Base-by-base conservation (phyloP, 2,113 vertebrate species). In the Rafetus swinhoei region DNA sequence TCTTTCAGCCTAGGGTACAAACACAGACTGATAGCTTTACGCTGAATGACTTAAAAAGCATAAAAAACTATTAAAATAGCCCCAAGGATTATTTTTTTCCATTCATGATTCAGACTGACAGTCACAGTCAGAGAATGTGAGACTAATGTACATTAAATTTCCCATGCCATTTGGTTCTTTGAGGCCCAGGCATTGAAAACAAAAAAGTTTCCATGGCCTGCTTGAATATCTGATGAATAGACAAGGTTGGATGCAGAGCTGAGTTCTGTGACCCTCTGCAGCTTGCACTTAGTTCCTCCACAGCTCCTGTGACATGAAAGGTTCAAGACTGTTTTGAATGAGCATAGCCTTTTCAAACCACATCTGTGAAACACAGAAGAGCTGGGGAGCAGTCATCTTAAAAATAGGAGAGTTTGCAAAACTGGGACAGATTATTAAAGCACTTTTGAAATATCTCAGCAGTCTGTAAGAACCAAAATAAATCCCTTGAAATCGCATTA, bases 151-250 rank as follows among this genome's bases (percentile, higher is more conserved):
- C 85, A 95, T 95, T 96, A 96, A 92, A 93, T 95, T 97, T 96
- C 95, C 93, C 94, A 97, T 96, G 95, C 91, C 89, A 91, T 96
- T 96, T 95, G 92, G 93, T 95, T 94, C 89, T 94, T 96, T 84
- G 93, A 95, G 94, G 93, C 88, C 97, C 91, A 88, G 57, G 82
- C 95, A 88, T 84, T 69, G 90, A 91, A 98, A 96, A 93, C 95
- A 90, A 95, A 93, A 89, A 97, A 91, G 92, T 95, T 96, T 97
- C 94, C 95, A 82, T 95, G 91, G 97, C 93, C 90, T 94, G 96
- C 94, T 93, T 97, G 94, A 95, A 95, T 97, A 97, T 97, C 94
- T 96, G 95, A 97, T 97, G 98, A 97, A 97, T 97, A 96, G 97
- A 95, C 95, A 96, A 96, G 87, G 90, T 89, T 97, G 96, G 95